Percentiles rank a stretch among this genome's conserved stretches.
These are phyloP conservation scores for Andricus quercusramuli DNA, from an alignment of 2,888 invertebrate genomes.

Conservation along the genomic window DNA sequence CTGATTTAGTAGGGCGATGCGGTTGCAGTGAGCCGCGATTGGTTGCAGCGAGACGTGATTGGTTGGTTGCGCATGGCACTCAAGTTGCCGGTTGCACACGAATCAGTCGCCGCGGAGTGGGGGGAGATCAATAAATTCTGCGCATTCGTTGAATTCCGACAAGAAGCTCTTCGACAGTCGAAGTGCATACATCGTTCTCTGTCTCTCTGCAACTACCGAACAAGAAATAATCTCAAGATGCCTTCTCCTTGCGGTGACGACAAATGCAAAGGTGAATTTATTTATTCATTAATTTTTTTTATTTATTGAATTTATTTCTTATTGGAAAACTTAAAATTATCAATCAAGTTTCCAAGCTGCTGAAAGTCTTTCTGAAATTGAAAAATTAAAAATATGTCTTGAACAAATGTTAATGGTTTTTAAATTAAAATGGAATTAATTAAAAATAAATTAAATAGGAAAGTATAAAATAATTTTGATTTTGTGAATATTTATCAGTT, in stretches of 20 bases:
- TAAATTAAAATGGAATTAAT: background rate
- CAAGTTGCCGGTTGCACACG: conserved; percentile 48
- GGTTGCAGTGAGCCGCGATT: conserved; percentile 25
- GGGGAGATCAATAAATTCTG: conserved; percentile 75
- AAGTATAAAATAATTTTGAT: no score
- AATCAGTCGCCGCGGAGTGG: conserved; percentile 63
- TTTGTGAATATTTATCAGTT: no score
- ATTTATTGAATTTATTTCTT: no score
- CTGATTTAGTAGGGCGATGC: conserved; percentile 52
- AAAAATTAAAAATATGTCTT: background rate
- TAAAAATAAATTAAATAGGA: no score
- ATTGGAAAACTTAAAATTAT: no score
- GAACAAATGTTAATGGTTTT: background rate
- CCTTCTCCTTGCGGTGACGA: conserved; percentile 72
- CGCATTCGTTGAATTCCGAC: conserved; percentile 53
- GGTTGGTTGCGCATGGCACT: conserved; percentile 51
- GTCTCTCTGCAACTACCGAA: conserved; percentile 12
- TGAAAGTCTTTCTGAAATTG: no score
- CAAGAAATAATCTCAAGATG: conserved; percentile 63
- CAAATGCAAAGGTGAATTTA: conserved; percentile 73
- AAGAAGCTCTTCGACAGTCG: conserved; percentile 58
- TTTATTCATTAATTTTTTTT: background rate
- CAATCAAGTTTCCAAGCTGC: background rate
- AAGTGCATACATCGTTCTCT: conserved; percentile 50
- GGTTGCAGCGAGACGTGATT: conserved; percentile 21